These are phyloP conservation scores for Caloenas nicobarica DNA, from an alignment of 2,113 vertebrate genomes.

Conservation along the genomic window DNA sequence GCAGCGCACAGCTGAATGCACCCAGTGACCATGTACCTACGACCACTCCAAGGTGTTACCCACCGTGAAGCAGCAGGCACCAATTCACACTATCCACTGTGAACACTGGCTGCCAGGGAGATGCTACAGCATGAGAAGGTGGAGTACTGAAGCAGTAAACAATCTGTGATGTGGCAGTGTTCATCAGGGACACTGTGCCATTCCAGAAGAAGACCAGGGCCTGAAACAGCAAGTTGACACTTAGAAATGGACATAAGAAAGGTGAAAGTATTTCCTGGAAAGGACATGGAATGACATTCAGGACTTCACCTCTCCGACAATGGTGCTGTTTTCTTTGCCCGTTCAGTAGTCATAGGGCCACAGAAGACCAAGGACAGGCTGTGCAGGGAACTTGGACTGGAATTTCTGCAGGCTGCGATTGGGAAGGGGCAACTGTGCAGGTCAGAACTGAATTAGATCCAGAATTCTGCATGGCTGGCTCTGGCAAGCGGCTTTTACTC, in stretches of 20 bases:
- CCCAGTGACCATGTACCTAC: not conserved
- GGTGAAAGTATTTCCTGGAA: not conserved
- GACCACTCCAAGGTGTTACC: not conserved
- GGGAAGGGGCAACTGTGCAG: not conserved
- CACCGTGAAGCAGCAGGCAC: constrained; percentile 82
- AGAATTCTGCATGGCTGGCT: not conserved
- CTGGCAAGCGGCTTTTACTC: not conserved
- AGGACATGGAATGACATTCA: not conserved
- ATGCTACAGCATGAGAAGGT: constrained; percentile 19
- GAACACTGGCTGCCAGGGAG: constrained; percentile 80
- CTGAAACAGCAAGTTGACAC: constrained; percentile 58
- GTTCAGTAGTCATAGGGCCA: not conserved
- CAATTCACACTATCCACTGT: constrained; percentile 64
- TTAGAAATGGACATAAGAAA: not conserved
- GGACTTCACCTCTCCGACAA: not conserved
- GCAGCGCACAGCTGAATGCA: not conserved
- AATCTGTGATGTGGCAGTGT: constrained; percentile 63
- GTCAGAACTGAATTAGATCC: not conserved
- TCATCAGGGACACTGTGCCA: constrained; percentile 77
- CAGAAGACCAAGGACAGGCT: not conserved
- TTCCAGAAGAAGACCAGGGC: constrained; percentile 77
- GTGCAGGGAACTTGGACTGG: not conserved
- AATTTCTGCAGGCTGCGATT: not conserved
- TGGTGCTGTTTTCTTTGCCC: not conserved
- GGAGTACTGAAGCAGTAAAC: constrained; percentile 76